Conservation (phyloP, 2,113 vertebrate species). For the Axis porcinus region DNA sequence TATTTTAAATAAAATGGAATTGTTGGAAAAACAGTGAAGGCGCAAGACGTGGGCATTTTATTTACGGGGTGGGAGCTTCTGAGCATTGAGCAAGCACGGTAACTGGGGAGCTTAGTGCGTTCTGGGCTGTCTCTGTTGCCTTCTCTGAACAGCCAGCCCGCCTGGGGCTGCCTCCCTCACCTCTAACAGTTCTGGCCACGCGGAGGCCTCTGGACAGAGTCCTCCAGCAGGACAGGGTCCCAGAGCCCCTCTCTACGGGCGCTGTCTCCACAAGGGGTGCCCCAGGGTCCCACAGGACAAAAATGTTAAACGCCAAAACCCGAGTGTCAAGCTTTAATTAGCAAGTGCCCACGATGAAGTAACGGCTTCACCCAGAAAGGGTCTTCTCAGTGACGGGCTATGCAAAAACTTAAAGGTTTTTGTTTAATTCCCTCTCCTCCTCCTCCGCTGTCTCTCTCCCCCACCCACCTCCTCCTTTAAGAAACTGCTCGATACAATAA, state of each 20-base stretch:
- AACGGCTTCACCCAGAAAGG: background rate
- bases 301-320: background rate
- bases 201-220: background rate
- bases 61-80: background rate
- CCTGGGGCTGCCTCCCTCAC: too few species aligned
- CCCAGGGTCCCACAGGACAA: background rate
- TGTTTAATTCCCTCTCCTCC: background rate
- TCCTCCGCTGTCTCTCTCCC: background rate
- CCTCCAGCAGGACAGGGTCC: background rate
- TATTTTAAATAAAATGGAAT: background rate
- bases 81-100: background rate
- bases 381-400: background rate
- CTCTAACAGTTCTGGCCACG: background rate
- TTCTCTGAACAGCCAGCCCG: background rate
- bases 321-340: background rate
- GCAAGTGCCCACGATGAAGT: background rate
- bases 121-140: background rate
- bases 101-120: background rate
- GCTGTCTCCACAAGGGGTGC: too few species aligned
- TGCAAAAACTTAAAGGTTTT: background rate
- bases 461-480: background rate
- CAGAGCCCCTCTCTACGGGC: background rate
- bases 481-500: background rate
- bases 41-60: accelerated
- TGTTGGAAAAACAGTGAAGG: background rate